Conservation (phyloP, 2,888 invertebrate genomes). For the Sylvicola cinctus region DNA sequence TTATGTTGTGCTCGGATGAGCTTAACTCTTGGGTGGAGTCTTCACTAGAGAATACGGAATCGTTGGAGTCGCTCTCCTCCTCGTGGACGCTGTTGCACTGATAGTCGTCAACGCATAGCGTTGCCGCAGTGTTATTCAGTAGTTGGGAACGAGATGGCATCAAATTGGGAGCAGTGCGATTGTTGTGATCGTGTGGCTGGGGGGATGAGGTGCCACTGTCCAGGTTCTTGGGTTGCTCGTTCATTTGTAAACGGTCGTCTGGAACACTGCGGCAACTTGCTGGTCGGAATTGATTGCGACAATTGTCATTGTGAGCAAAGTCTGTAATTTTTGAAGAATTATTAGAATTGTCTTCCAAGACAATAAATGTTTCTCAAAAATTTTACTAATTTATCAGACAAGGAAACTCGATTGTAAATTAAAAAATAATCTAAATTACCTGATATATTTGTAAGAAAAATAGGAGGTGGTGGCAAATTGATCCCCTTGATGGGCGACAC, state of each 20-base stretch:
- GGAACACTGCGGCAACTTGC: constrained; percentile 13
- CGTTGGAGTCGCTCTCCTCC: constrained; percentile 24
- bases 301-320: background rate
- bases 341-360: no score
- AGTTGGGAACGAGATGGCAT: background rate
- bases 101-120: background rate
- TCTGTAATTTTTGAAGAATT: no score
- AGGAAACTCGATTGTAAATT: no score
- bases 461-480: constrained; percentile 25
- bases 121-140: background rate
- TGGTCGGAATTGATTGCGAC: constrained; percentile 16
- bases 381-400: no score
- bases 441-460: constrained; percentile 23
- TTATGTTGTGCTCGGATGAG: constrained; percentile 4
- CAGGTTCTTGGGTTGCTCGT: constrained; percentile 17
- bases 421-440: constrained; percentile 15
- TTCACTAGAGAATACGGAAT: constrained; percentile 25
- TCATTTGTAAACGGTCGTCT: constrained; percentile 15
- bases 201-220: constrained; percentile 27
- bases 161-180: background rate
- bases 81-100: constrained; percentile 9
- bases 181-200: constrained; percentile 13
- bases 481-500: constrained; percentile 26
- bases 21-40: constrained; percentile 2
- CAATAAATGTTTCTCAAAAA: no score